Evolutionary conservation across 2,888 invertebrate genomes (phyloP).

Genomic region (Caenorhabditis sp.): DNA sequence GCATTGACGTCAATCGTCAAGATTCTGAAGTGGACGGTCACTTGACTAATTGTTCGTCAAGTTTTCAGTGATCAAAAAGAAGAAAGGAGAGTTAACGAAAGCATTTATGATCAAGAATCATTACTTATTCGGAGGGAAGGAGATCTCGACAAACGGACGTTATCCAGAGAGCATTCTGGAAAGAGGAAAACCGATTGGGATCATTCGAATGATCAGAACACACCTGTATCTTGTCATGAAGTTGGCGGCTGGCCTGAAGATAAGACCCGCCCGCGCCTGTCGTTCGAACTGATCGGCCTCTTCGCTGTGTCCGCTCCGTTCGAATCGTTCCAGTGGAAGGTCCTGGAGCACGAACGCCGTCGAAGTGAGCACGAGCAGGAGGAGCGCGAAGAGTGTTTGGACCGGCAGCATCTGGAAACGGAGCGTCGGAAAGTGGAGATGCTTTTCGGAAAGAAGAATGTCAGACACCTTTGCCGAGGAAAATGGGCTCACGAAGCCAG

Average conservation of each 20-base stretch:
- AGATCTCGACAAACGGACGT: neutral
- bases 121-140: slow-evolving; percentile 8
- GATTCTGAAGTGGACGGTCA: slow-evolving; percentile 16
- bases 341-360: slow-evolving; percentile 55
- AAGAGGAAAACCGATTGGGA: neutral
- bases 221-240: slow-evolving; percentile 31
- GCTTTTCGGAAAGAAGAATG: neutral
- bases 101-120: slow-evolving; percentile 32
- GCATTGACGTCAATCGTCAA: neutral
- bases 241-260: slow-evolving; percentile 16
- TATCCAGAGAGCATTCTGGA: slow-evolving; percentile 29
- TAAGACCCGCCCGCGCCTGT: slow-evolving; percentile 9
- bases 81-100: slow-evolving; percentile 16
- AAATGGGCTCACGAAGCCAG: neutral
- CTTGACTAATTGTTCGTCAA: slow-evolving; percentile 7
- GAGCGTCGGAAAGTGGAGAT: neutral
- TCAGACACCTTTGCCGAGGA: too few species aligned
- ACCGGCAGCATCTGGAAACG: slow-evolving; percentile 35
- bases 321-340: slow-evolving; percentile 58
- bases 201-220: neutral
- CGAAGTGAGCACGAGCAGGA: slow-evolving; percentile 8
- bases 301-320: slow-evolving; percentile 30
- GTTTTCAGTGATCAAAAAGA: slow-evolving; percentile 11
- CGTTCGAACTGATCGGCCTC: slow-evolving; percentile 16
- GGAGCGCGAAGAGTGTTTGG: slow-evolving; percentile 21